Percentiles rank a stretch among this genome's conserved stretches.
Evolutionary conservation across 2,888 invertebrate genomes (phyloP).

Genomic region (Leptogaster cylindrica): DNA sequence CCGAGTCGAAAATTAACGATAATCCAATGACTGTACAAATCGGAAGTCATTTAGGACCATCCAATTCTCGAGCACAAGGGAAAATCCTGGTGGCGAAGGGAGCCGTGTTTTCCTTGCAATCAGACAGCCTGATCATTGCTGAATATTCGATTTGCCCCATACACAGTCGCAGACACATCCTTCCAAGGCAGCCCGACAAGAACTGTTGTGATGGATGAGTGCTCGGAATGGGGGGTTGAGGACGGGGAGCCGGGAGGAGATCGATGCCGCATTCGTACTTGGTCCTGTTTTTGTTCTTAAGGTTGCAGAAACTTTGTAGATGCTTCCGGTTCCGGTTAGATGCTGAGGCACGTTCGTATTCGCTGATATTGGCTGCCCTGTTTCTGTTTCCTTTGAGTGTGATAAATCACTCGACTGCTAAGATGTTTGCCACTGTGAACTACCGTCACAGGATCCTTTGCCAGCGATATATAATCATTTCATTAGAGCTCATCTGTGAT

Average conservation of each 20-base stretch:
- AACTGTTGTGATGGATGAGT: no score
- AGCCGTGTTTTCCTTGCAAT: slow-evolving; percentile 42
- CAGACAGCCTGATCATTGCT: slow-evolving; percentile 47
- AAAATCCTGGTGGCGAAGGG: slow-evolving; percentile 6
- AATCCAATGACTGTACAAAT: slow-evolving; percentile 49
- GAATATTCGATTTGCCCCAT: slow-evolving; percentile 45
- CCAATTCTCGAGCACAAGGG: slow-evolving; percentile 40
- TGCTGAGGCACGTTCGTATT: slow-evolving; percentile 43
- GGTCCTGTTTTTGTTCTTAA: slow-evolving; percentile 32
- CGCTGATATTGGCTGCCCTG: slow-evolving; percentile 24
- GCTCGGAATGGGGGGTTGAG: not conserved
- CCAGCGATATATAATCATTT: slow-evolving; percentile 36
- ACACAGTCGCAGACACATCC: slow-evolving; percentile 16
- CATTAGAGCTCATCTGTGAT: slow-evolving; percentile 31
- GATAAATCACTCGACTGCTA: slow-evolving; percentile 32
- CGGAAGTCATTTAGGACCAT: slow-evolving; percentile 49
- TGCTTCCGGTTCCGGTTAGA: slow-evolving; percentile 46
- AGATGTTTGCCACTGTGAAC: not conserved
- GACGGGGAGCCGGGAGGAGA: not conserved
- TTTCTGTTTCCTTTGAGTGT: slow-evolving; percentile 31
- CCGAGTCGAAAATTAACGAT: slow-evolving; percentile 47
- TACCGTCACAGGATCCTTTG: slow-evolving; percentile 3
- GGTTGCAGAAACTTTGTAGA: slow-evolving; percentile 36
- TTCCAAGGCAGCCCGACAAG: slow-evolving; percentile 39
- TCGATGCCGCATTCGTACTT: slow-evolving; percentile 11